These are phyloP conservation scores for Chroicocephalus ridibundus DNA, from an alignment of 2,113 vertebrate species.

Conservation along the genomic window DNA sequence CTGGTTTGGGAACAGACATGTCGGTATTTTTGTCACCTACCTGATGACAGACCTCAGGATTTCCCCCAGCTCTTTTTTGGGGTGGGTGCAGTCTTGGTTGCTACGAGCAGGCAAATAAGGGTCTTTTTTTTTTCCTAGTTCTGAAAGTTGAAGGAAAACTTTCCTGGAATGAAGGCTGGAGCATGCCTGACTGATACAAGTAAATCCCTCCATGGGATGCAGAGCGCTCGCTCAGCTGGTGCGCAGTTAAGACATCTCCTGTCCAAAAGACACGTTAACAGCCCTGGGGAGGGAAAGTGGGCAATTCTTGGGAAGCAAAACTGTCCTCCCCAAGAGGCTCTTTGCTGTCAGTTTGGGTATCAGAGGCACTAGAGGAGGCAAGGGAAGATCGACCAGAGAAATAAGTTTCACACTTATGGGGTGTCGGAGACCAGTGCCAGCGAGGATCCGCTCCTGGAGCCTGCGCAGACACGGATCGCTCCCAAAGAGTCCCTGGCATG, in stretches of 20 bases:
- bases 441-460: neutral
- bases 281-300: neutral
- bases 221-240: fast-evolving
- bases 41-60: neutral
- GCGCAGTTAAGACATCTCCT: too few relatives aligned
- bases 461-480: neutral
- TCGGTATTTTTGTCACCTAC: neutral
- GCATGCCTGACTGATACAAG: neutral
- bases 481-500: fast-evolving
- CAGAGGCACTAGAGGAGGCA: neutral
- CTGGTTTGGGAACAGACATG: neutral
- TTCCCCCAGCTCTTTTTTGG: neutral
- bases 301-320: neutral
- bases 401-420: neutral
- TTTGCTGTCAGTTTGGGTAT: neutral
- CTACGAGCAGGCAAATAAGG: neutral
- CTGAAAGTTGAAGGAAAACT: neutral
- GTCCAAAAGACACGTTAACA: neutral
- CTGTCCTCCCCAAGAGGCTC: too few relatives aligned
- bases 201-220: neutral
- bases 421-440: too few relatives aligned
- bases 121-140: neutral
- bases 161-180: neutral
- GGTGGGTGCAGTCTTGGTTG: neutral
- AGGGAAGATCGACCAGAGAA: neutral